Conservation (phyloP, 2,888 invertebrate genomes). For the Drosophila greeni region DNA sequence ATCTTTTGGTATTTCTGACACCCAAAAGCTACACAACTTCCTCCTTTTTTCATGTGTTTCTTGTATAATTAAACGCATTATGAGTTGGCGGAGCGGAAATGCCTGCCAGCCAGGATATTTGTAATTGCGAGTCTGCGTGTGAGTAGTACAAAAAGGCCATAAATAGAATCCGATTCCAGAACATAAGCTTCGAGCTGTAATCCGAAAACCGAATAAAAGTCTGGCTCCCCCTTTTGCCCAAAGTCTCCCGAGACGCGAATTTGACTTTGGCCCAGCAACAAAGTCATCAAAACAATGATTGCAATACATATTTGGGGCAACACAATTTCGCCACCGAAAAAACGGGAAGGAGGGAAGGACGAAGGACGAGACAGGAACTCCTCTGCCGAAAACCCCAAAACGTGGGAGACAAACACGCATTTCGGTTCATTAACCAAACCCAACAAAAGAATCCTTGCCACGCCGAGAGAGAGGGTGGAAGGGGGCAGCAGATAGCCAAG, state of each 20-base stretch:
- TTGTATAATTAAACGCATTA: slow-evolving; percentile 56
- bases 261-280: slow-evolving; percentile 57
- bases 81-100: slow-evolving; percentile 33
- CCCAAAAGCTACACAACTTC: not conserved
- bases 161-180: slow-evolving; percentile 40
- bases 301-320: slow-evolving; percentile 52
- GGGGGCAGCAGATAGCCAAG: slow-evolving; percentile 16
- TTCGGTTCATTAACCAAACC: slow-evolving; percentile 72
- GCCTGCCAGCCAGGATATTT: slow-evolving; percentile 36
- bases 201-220: slow-evolving; percentile 45
- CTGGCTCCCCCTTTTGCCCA: slow-evolving; percentile 9
- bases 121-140: slow-evolving; percentile 28
- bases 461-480: not conserved
- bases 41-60: slow-evolving; percentile 10
- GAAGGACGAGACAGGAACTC: slow-evolving; percentile 3
- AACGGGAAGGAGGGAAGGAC: slow-evolving; percentile 7
- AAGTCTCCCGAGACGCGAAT: slow-evolving; percentile 45
- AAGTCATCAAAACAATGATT: slow-evolving; percentile 71
- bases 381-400: slow-evolving; percentile 23
- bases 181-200: slow-evolving; percentile 54
- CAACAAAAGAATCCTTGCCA: slow-evolving; percentile 52
- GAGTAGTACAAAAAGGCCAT: slow-evolving; percentile 20
- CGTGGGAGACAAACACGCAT: slow-evolving; percentile 64
- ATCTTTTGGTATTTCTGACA: not conserved
- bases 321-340: slow-evolving; percentile 34